phyloP scores from a whole-genome alignment of 2,797 vertebrate genomes.

The Peromyscus attwateri region DNA sequence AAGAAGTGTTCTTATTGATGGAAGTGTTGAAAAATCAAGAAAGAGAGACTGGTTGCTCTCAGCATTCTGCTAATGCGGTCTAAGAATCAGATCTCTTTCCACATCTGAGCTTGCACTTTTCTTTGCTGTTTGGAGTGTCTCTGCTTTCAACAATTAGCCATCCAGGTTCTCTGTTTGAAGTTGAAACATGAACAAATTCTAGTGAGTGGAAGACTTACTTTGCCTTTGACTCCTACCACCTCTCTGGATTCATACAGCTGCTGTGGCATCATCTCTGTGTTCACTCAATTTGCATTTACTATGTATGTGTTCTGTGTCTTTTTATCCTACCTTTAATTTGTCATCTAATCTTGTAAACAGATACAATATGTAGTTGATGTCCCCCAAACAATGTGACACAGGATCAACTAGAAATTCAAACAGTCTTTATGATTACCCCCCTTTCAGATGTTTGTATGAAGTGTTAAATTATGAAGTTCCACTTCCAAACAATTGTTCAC shows the following conservation, averaged over 20 bases:
- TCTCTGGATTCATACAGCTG: background rate
- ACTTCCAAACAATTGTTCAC: background rate
- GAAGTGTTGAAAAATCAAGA: background rate
- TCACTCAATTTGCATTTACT: background rate
- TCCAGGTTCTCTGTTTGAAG: background rate
- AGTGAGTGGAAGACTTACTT: fast-evolving
- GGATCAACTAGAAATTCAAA: background rate
- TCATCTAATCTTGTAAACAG: background rate
- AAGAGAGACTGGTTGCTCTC: background rate
- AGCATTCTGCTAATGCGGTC: fast-evolving
- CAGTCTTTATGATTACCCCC: background rate
- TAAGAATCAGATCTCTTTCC: no score
- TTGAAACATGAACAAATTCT: background rate
- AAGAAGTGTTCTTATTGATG: fast-evolving
- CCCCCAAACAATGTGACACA: background rate
- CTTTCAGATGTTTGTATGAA: background rate
- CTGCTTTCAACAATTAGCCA: background rate
- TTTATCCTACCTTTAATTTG: background rate
- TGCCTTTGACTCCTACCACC: background rate
- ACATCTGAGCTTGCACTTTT: background rate
- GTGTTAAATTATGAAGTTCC: background rate
- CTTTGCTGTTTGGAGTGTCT: background rate
- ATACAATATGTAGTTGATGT: background rate
- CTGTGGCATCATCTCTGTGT: background rate
- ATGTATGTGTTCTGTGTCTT: background rate